Percentiles rank a stretch among this genome's conserved stretches.
Evolutionary conservation across 2,888 invertebrate species (phyloP).

Genomic region (Allophyes oxyacanthae): DNA sequence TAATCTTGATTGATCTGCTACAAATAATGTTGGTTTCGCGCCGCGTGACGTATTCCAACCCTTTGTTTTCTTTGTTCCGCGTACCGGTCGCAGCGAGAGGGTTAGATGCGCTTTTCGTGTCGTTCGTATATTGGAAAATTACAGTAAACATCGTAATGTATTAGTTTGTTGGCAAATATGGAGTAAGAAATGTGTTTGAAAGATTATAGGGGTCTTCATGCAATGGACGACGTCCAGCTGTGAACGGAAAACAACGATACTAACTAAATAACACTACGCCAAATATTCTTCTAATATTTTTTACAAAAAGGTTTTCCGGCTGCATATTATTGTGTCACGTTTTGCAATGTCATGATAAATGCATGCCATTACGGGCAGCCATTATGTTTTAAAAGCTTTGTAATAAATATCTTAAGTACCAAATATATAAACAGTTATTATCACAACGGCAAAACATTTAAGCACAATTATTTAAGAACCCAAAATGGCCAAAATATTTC

Average conservation of each 20-base stretch:
- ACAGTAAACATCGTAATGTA: constrained; percentile 5
- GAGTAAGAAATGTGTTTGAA: constrained; percentile 13
- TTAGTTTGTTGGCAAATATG: constrained; percentile 3
- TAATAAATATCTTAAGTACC: constrained; percentile 8
- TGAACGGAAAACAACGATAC: constrained; percentile 24
- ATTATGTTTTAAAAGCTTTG: constrained; percentile 39
- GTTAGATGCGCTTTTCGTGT: constrained; percentile 70
- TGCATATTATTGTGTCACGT: constrained; percentile 42
- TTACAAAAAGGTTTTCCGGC: constrained; percentile 29
- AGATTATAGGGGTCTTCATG: constrained; percentile 5
- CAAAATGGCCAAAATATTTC: constrained; percentile 12
- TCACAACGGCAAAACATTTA: constrained; percentile 1
- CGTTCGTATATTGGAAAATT: constrained; percentile 21
- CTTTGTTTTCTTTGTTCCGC: constrained; percentile 63
- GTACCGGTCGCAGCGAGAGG: constrained; percentile 53
- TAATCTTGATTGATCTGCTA: constrained; percentile 88
- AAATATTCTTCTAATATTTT: constrained; percentile 35
- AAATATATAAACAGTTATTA: constrained; percentile 16
- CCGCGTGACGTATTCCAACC: constrained; percentile 64
- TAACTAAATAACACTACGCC: constrained; percentile 25
- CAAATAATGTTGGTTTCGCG: constrained; percentile 81
- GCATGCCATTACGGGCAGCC: constrained; percentile 24
- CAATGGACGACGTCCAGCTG: constrained; percentile 23
- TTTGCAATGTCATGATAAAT: constrained; percentile 39
- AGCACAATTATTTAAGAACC: neutral